These are phyloP conservation scores for Scaptomyza pallida DNA, from an alignment of 1,140 invertebrate species.

Conservation along the genomic window DNA sequence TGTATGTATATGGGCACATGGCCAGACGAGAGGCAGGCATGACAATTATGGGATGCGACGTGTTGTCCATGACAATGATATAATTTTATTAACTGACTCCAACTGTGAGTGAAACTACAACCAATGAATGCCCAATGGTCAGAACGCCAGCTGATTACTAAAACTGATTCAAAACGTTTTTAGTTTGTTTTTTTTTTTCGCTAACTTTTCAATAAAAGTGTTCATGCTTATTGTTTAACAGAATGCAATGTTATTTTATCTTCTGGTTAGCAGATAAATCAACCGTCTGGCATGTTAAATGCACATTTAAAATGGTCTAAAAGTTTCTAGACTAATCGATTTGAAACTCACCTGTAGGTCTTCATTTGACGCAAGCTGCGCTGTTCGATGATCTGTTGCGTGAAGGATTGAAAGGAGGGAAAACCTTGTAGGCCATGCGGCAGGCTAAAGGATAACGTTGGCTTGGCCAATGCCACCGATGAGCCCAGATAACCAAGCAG, in stretches of 20 bases:
- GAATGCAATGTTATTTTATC: neutral
- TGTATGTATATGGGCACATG: conserved; percentile 63
- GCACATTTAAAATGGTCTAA: no score
- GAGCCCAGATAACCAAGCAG: conserved; percentile 72
- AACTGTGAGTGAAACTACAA: conserved; percentile 40
- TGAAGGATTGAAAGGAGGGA: conserved; percentile 78
- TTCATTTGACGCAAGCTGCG: conserved; percentile 81
- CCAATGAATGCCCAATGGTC: neutral
- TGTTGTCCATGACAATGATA: conserved; percentile 65
- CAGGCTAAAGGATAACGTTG: conserved; percentile 75
- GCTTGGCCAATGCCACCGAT: conserved; percentile 71
- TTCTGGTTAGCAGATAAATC: neutral
- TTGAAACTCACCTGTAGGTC: conserved; percentile 78
- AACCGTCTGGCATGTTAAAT: neutral
- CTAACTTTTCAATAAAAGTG: neutral
- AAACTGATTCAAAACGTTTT: conserved; percentile 9
- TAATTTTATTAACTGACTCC: neutral
- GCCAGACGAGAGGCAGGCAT: conserved; percentile 30
- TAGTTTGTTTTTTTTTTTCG: neutral
- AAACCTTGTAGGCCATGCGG: conserved; percentile 76
- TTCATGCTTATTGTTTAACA: neutral
- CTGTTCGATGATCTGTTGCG: conserved; percentile 82
- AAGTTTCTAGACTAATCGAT: neutral
- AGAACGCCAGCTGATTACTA: conserved; percentile 31
- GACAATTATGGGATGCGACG: conserved; percentile 37